phyloP scores from a whole-genome alignment of 2,113 vertebrate species.

The Tyrannus savana region DNA sequence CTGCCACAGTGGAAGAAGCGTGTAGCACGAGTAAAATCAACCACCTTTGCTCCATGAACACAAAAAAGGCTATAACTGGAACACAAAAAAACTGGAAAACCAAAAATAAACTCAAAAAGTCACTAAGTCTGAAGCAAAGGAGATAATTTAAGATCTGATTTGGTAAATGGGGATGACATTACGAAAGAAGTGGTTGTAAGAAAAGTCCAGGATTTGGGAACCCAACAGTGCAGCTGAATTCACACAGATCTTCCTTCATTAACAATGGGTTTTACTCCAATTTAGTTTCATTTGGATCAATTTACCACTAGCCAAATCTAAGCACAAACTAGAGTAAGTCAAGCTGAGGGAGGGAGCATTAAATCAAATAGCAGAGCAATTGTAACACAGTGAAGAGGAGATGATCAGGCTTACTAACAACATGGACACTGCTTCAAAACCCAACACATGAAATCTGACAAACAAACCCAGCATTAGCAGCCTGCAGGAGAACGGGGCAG shows the following conservation, averaged over 20 bases:
- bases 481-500: not conserved
- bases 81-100: not conserved
- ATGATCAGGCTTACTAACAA: not conserved
- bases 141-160: not conserved
- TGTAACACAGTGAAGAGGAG: not conserved
- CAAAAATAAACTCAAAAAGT: not conserved
- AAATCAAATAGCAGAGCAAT: not conserved
- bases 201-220: not conserved
- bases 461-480: not conserved
- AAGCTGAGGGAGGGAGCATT: not conserved
- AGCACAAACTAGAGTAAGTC: not conserved
- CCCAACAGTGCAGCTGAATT: not conserved
- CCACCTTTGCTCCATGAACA: not conserved
- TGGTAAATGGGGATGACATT: not conserved
- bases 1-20: not conserved
- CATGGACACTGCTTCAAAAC: not conserved
- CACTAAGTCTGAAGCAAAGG: not conserved
- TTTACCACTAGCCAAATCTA: not conserved
- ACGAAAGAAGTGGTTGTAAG: not conserved
- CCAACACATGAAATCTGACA: accelerated
- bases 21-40: not conserved
- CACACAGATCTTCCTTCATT: not conserved
- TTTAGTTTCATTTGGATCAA: constrained; percentile 14
- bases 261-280: not conserved
- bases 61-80: not conserved